Evolutionary conservation across 2,113 vertebrate genomes (phyloP), one percentile per base, ranked within the genome.

Genomic region (Erythrocercus mccallii): DNA sequence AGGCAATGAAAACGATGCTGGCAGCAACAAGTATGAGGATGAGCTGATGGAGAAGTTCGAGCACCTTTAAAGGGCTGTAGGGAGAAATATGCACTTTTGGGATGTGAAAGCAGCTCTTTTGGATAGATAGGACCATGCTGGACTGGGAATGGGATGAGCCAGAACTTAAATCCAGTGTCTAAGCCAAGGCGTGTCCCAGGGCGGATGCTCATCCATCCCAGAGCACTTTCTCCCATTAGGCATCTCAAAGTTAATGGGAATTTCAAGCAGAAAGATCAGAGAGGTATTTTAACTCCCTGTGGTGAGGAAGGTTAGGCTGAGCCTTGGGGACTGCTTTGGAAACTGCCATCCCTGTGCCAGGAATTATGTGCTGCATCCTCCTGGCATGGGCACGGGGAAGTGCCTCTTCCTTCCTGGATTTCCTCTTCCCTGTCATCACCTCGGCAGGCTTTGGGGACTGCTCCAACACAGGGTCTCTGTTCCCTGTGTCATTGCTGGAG

Each of bases 151-250:
- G 42, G 61, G 38, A 48, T 31, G 9, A 91, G 16, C 10, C 31
- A 85, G 70, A 76, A 8, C 12, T 48, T 30, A 72, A 82, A 86
- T 37, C 16, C 21, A 9, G 18, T 30, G 25, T 72, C 53, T 38
- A 54, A 82, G 6, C 22, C 16, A 4, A 61, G 25, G 22, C 0
- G 0, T 21, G 6, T 45, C 42, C 58, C 20, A 27, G 30, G 42
- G 35, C 0, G 0, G 71, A 62, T 30, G 21, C 14, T 69, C 4
- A 0, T 33, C 24, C 58, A 47, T n/a, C 38, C 44, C 0, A 1
- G 27, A 83, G 19, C 18, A 7, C 33, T 62, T 66, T 83, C 35
- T 87, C 62, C 35, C 2, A 1, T 16, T 30, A 57, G 27, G 4
- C 15, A 60, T 37, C 1, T 1, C 44, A 20, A 25, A 82, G 50